Evolutionary conservation across 2,797 vertebrate species (phyloP), one percentile per base, ranked within the genome.

Genomic region (Chrosomus eos): DNA sequence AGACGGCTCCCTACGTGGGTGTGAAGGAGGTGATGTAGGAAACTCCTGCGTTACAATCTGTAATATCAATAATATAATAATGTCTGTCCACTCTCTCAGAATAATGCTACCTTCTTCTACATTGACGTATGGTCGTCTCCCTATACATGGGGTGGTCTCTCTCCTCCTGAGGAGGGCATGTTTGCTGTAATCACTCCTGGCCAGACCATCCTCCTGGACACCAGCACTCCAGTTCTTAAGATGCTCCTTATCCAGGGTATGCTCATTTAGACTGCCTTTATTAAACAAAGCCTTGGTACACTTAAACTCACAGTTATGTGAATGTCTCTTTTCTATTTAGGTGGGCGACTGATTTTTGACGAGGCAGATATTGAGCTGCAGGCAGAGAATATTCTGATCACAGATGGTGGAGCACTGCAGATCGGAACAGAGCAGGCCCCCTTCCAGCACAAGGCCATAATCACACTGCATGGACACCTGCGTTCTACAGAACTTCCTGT

Each of bases 211-310:
- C 91, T 97, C 67, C 91, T 97, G 92, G 97, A 97, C 90, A 92
- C 92, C 84, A 97, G 87, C 89, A 97, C 97, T 0, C 94, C 95
- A 7, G 91, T 97, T 76, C 90, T 97, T 21, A 97, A 97, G 90
- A 97, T 97, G 96, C 94, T 97, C 38, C 95, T 97, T 3, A 97
- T 97, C 87, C 95, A 97, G 92, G 97, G 97, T 97, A 88, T 75
- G 67, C 5, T 5, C 10, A 71, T 36, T 31, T 14, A 55, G 7
- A 60, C 3, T 23, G 10, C 0, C 19, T 16, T 8, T 14, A 53
- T 28, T 75, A 38, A 38, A 66, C 43, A 60, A 26, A 28, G 71
- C 21, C 18, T 21, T 66, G 19, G 60, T 62, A 16, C 13, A 84
- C 21, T 62, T 62, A 80, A 1, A 48, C 21, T 51, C 0, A 1